phyloP scores from a whole-genome alignment of 2,113 vertebrate genomes.

The Periophthalmodon schlosseri region DNA sequence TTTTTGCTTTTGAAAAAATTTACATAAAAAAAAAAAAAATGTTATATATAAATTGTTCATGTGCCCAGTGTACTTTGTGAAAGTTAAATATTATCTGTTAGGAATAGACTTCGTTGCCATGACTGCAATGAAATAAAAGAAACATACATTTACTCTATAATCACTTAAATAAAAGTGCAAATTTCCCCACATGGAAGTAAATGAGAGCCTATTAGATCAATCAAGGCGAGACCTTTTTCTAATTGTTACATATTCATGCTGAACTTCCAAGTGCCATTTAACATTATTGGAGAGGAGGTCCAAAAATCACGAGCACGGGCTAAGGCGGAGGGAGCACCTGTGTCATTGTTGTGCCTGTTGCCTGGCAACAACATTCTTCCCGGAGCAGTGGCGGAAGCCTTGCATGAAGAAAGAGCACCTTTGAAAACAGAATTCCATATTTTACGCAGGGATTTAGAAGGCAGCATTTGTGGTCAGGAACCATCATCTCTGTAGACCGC shows the following conservation, averaged over 20 bases:
- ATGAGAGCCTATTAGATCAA: constrained; percentile 34
- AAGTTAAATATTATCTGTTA: too few relatives aligned
- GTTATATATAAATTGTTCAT: too few relatives aligned
- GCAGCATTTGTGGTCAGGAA: constrained; percentile 45
- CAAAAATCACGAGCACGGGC: constrained; percentile 44
- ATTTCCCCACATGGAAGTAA: background rate
- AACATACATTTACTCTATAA: background rate
- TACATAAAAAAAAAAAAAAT: too few relatives aligned
- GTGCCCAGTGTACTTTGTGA: too few relatives aligned
- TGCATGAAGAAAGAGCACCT: constrained; percentile 69
- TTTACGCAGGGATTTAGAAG: constrained; percentile 59
- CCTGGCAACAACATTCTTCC: constrained; percentile 80
- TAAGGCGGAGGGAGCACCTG: constrained; percentile 71
- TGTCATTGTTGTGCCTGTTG: constrained; percentile 85
- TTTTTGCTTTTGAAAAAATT: too few relatives aligned
- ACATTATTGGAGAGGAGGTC: constrained; percentile 55
- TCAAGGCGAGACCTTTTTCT: constrained; percentile 27
- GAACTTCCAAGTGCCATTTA: constrained; percentile 65
- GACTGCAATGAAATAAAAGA: background rate
- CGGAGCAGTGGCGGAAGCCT: constrained; percentile 61
- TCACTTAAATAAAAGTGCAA: constrained; percentile 10
- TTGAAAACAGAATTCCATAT: constrained; percentile 58
- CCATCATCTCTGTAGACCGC: constrained; percentile 33
- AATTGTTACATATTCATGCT: constrained; percentile 51
- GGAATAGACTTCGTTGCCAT: too few relatives aligned